Percentiles rank a stretch among this genome's conserved stretches.
These are phyloP conservation scores for Molanna angustata DNA, from an alignment of 2,888 invertebrate genomes.

Conservation along the genomic window DNA sequence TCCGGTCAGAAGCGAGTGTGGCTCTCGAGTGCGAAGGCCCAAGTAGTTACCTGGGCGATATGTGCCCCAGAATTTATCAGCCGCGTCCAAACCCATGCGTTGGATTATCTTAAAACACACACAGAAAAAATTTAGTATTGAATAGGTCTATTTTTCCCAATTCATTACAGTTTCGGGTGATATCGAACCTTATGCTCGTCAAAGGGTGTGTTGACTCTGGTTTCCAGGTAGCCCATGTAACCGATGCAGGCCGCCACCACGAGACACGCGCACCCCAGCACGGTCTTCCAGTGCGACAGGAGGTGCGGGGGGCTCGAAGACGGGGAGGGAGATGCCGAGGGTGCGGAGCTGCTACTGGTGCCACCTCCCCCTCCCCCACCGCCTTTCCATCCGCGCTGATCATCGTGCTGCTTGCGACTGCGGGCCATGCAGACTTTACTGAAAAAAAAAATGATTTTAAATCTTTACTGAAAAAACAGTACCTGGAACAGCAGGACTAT, in stretches of 20 bases:
- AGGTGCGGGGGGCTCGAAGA: slow-evolving; percentile 3
- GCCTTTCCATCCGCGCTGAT: background rate
- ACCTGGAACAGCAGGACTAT: too few species aligned
- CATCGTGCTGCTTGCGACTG: background rate
- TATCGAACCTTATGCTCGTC: slow-evolving; percentile 68
- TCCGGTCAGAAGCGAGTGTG: slow-evolving; percentile 85
- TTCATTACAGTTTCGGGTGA: background rate
- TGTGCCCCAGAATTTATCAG: slow-evolving; percentile 89
- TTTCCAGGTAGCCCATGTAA: slow-evolving; percentile 81
- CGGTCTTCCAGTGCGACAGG: slow-evolving; percentile 56
- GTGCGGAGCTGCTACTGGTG: slow-evolving; percentile 24
- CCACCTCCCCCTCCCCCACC: slow-evolving; percentile 9
- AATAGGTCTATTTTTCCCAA: background rate
- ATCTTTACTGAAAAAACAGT: too few species aligned
- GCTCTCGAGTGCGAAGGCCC: slow-evolving; percentile 88
- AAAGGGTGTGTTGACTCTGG: slow-evolving; percentile 83
- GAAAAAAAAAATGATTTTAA: too few species aligned
- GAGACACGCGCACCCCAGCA: slow-evolving; percentile 60
- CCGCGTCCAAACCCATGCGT: slow-evolving; percentile 66
- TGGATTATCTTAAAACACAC: slow-evolving; percentile 60
- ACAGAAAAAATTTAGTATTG: slow-evolving; percentile 3
- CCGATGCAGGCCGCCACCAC: slow-evolving; percentile 71
- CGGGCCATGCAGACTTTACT: too few species aligned
- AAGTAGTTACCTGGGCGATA: slow-evolving; percentile 88
- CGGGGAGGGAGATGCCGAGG: background rate